Conservation (phyloP, 2,113 vertebrate species). For the Xiphias gladius region DNA sequence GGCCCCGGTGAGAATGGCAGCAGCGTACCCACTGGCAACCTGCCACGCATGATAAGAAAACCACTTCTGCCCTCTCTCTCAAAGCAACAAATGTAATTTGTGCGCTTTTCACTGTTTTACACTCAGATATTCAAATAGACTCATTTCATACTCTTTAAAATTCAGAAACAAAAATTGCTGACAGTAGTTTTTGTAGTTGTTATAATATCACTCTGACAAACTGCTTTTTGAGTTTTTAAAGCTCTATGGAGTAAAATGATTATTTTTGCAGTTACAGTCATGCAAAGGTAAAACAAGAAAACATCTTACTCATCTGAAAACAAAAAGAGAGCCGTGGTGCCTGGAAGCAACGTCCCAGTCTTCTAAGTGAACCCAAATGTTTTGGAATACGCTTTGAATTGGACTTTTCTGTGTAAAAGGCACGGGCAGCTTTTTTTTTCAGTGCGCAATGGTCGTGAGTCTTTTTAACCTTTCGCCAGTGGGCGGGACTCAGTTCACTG, state of each 20-base stretch:
- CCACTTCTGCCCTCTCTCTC: slow-evolving; percentile 52
- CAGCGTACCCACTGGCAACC: slow-evolving; percentile 70
- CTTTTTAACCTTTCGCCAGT: neutral
- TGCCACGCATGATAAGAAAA: slow-evolving; percentile 75
- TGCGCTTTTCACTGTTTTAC: slow-evolving; percentile 41
- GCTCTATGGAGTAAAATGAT: neutral
- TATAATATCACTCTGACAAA: slow-evolving; percentile 2
- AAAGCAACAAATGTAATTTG: slow-evolving; percentile 62
- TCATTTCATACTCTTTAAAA: slow-evolving; percentile 1
- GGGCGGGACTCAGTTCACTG: neutral
- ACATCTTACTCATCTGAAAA: neutral
- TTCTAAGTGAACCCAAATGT: neutral
- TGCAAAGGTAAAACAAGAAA: neutral
- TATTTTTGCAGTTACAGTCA: neutral
- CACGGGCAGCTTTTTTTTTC: too few species aligned
- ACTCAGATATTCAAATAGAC: slow-evolving; percentile 20
- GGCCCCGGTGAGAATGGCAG: slow-evolving; percentile 62
- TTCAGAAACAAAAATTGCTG: neutral
- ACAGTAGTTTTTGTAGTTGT: neutral
- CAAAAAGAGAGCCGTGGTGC: neutral
- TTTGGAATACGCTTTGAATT: neutral
- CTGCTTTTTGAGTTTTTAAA: neutral
- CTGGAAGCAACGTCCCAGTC: neutral
- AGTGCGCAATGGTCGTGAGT: neutral
- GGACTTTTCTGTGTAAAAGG: neutral